Base-by-base conservation (phyloP, 2,797 vertebrate species). In the Macropus fuliginosus region DNA sequence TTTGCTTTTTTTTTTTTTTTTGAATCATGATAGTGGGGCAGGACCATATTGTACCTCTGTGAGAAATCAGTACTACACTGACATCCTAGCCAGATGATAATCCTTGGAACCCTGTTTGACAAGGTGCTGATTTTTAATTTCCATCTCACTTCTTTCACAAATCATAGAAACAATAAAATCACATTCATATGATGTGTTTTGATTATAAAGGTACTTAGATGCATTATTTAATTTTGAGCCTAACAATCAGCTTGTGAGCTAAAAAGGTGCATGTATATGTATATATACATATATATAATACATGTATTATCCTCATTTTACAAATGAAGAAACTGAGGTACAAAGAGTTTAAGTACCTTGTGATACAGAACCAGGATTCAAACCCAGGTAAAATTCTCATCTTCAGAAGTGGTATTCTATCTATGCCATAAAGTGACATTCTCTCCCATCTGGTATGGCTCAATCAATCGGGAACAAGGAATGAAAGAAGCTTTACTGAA, bases 11-110 rank as follows among this genome's bases (percentile, higher is more conserved):
- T 52, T 52, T 95, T 96, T 98, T 97, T 97, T 96, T 31, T 13
- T 27, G 3, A 24, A 46, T 98, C 96, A 97, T 96, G 97, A 97
- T 93, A 96, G 54, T 90, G 11, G 91, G 94, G 92, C 96, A 96
- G 95, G 93, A 91, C 87, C 56, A 97, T 97, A 96, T 95, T 92
- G 54, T 97, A 94, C 96, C 97, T 97, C 66, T 94, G 91, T 91
- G 94, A 95, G 87, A 52, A 54, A 95, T 95, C 96, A 94, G 95
- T 40, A 57, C 8, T 56, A 90, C 92, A 92, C 94, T 95, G 92
- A 93, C 92, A 93, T 92, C 56, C 59, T 96, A 59, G 55, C 92
- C 90, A 54, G 93, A n/a, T 31, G 93, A 89, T 50, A 87, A 87
- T 87, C 4, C 21, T 87, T 87, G 40, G 74, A 46, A 87, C 24